These are phyloP conservation scores for Rhinopomastus cyanomelas DNA, from an alignment of 2,113 vertebrate species.

Conservation along the genomic window DNA sequence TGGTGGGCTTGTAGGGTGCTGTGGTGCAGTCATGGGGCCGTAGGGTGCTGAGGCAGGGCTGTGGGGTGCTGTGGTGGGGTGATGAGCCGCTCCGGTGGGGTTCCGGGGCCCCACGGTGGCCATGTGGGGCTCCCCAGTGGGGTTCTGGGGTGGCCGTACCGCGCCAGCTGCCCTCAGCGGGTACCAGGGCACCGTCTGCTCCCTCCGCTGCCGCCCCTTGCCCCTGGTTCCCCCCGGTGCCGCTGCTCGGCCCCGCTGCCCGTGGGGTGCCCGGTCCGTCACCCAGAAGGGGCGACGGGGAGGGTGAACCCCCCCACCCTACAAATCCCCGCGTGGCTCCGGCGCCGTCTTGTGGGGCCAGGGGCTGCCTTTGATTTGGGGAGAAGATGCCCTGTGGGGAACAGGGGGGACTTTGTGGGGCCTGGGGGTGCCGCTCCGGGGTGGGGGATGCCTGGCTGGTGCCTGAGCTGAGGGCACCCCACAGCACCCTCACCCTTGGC, in stretches of 20 bases:
- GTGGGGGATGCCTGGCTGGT: no score
- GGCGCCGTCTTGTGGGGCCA: no score
- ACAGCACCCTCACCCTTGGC: no score
- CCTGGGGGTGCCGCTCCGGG: no score
- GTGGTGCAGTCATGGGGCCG: background rate
- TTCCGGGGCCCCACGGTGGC: background rate
- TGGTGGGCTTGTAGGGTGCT: background rate
- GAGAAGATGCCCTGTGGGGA: no score
- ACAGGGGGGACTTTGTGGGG: no score
- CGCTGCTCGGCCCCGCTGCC: accelerated
- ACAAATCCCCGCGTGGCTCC: no score
- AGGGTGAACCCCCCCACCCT: background rate
- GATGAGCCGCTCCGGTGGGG: background rate
- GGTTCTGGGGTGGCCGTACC: background rate
- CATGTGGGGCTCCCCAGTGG: background rate
- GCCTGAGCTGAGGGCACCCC: no score
- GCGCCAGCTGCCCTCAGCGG: background rate
- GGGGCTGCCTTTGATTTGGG: no score
- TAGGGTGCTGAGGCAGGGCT: background rate
- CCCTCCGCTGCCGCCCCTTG: accelerated
- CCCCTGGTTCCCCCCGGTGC: background rate
- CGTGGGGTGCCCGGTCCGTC: accelerated
- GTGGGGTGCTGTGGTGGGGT: background rate
- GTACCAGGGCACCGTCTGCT: background rate
- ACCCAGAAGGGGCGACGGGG: accelerated